These are phyloP conservation scores for Psittacus erithacus DNA, from an alignment of 2,113 vertebrate genomes.

Conservation along the genomic window DNA sequence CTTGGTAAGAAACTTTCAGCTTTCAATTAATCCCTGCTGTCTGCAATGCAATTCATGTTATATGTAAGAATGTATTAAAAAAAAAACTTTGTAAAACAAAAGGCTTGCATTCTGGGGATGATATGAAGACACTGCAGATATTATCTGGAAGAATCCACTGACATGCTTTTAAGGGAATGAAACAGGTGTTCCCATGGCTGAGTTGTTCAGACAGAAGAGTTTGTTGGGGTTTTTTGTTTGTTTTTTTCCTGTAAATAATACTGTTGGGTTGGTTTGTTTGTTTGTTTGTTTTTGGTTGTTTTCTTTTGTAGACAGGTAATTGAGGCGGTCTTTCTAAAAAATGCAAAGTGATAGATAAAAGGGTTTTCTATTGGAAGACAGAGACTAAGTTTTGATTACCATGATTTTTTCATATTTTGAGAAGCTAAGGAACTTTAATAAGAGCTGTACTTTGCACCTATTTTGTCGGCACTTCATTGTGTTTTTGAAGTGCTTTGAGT, in stretches of 20 bases:
- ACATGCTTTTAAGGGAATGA: background rate
- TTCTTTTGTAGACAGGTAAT: background rate
- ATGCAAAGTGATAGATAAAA: background rate
- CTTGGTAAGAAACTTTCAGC: slow-evolving; percentile 88
- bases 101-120: background rate
- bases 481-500: background rate
- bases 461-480: background rate
- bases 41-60: slow-evolving; percentile 15
- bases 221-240: background rate
- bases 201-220: background rate
- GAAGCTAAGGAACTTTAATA: background rate
- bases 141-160: background rate
- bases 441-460: background rate
- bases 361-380: background rate
- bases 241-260: background rate
- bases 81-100: background rate
- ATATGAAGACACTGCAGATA: background rate
- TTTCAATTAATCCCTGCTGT: slow-evolving; percentile 63
- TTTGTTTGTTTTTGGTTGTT: too few species aligned
- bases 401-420: background rate
- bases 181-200: background rate
- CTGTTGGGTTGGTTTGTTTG: background rate
- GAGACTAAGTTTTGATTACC: background rate
- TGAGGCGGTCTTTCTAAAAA: background rate
- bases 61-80: background rate